Conservation (phyloP, 2,888 invertebrate genomes). For the Drosophila sordidula region DNA sequence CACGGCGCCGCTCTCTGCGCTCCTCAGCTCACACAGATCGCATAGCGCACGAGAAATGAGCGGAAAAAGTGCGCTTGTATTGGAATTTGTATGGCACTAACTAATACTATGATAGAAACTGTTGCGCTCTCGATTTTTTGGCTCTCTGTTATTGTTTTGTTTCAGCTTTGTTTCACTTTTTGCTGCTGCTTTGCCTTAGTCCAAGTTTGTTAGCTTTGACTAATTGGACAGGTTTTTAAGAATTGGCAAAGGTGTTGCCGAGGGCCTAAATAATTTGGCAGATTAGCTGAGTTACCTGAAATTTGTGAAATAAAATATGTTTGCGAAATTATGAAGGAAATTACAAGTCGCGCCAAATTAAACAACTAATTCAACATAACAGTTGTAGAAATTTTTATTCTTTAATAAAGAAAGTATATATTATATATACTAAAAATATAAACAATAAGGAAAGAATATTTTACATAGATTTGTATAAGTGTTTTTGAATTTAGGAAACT, state of each 20-base stretch:
- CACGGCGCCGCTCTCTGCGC: slow-evolving; percentile 45
- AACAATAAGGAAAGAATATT: no score
- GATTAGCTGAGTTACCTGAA: background rate
- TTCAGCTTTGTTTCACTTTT: background rate
- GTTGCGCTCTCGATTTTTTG: slow-evolving; percentile 28
- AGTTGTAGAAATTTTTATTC: no score
- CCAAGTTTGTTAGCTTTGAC: background rate
- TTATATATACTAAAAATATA: no score
- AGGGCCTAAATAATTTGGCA: background rate
- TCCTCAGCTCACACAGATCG: background rate
- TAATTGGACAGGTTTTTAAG: slow-evolving; percentile 16
- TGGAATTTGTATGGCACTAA: slow-evolving; percentile 2
- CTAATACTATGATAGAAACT: slow-evolving; percentile 22
- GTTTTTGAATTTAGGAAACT: no score
- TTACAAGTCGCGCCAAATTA: no score
- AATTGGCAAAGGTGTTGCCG: background rate
- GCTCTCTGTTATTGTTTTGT: slow-evolving; percentile 39
- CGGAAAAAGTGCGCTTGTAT: slow-evolving; percentile 21
- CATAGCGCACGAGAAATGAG: background rate
- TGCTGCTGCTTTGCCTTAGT: background rate
- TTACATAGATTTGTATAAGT: no score
- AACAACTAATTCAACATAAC: no score
- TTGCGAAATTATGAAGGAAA: background rate
- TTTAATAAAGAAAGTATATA: no score
- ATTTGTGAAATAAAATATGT: slow-evolving; percentile 2